phyloP scores from a whole-genome alignment of 2,797 vertebrate genomes.

The Melanotaenia pygmaea region DNA sequence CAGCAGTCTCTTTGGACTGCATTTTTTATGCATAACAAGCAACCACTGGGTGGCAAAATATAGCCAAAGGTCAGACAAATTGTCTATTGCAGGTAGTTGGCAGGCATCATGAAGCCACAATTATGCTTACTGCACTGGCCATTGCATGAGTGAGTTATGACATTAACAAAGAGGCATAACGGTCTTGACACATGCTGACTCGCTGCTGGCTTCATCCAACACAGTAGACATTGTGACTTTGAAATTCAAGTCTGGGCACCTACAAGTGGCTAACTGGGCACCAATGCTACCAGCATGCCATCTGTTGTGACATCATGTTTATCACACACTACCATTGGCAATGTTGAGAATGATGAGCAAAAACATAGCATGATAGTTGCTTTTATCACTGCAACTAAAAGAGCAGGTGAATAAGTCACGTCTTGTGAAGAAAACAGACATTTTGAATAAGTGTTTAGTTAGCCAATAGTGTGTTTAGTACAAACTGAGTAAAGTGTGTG shows the following conservation, averaged over 20 bases:
- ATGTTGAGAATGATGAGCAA: not conserved
- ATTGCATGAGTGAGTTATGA: not conserved
- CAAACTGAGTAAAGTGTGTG: not conserved
- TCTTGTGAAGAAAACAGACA: too few species aligned
- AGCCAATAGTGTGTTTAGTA: not conserved
- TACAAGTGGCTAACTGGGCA: not conserved
- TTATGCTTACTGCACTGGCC: not conserved
- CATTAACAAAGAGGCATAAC: not conserved
- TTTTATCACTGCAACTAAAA: not conserved
- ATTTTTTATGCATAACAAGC: conserved; percentile 8
- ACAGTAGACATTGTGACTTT: not conserved
- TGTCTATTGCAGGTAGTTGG: not conserved
- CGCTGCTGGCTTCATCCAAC: not conserved
- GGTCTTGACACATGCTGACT: not conserved
- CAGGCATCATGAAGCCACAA: not conserved
- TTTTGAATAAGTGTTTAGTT: too few species aligned
- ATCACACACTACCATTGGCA: not conserved
- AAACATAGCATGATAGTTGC: not conserved
- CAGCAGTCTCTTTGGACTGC: not conserved
- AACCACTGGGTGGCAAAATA: conserved; percentile 2
- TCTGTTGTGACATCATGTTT: not conserved
- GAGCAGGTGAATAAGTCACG: not conserved
- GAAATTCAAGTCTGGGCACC: not conserved
- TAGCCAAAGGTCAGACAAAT: not conserved
- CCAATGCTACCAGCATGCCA: not conserved